phyloP scores from a whole-genome alignment of 1,140 invertebrate species.

The Sipha flava region DNA sequence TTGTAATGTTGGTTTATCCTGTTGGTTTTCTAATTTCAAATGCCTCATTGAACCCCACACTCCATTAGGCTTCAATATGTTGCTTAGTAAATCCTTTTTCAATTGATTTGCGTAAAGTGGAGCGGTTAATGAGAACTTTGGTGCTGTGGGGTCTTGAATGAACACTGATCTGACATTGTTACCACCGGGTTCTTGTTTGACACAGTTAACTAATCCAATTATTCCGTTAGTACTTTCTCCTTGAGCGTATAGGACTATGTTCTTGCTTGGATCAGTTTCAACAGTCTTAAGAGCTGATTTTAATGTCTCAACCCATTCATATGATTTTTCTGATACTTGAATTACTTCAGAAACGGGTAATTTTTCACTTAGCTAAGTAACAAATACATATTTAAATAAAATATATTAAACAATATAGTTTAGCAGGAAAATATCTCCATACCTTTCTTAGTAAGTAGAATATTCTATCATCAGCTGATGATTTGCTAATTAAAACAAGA shows the following conservation, averaged over 20 bases:
- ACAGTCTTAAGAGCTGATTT: constrained; percentile 59
- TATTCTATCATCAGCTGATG: constrained; percentile 50
- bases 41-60: constrained; percentile 79
- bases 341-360: constrained; percentile 46
- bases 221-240: constrained; percentile 63
- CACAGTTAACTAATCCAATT: constrained; percentile 79
- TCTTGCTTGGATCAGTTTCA: constrained; percentile 48
- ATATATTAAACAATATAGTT: too few species aligned
- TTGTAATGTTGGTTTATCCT: constrained; percentile 52
- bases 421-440: neutral
- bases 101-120: constrained; percentile 55
- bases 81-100: constrained; percentile 69
- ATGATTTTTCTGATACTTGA: constrained; percentile 57
- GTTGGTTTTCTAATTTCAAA: constrained; percentile 54
- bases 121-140: constrained; percentile 53
- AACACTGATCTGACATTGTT: constrained; percentile 61
- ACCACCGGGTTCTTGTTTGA: constrained; percentile 75
- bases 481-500: constrained; percentile 50
- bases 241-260: constrained; percentile 63
- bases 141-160: constrained; percentile 55
- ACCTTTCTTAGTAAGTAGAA: constrained; percentile 53
- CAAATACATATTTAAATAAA: neutral
- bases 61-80: constrained; percentile 62
- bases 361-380: neutral
- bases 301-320: constrained; percentile 70